Percentiles rank a stretch among this genome's conserved stretches.
Evolutionary conservation across 2,113 vertebrate genomes (phyloP).

Genomic region (Bombycilla garrulus): DNA sequence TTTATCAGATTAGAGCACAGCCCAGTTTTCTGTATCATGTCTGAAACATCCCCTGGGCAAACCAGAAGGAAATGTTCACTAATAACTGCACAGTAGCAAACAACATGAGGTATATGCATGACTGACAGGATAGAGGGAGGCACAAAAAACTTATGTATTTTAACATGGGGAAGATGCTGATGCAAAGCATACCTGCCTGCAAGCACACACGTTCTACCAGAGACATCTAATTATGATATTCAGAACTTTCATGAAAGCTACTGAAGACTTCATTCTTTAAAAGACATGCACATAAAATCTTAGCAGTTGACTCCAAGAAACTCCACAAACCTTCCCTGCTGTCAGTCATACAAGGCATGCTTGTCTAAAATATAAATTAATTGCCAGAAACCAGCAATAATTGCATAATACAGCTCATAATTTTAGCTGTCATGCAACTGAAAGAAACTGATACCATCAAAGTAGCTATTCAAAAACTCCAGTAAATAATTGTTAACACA

Average conservation of each 20-base stretch:
- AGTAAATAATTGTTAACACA: background rate
- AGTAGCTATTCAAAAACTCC: background rate
- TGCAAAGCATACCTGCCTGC: background rate
- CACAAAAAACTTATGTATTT: background rate
- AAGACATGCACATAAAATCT: background rate
- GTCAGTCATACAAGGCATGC: background rate
- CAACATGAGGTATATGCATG: accelerated
- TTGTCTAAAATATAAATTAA: background rate
- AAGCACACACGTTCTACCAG: background rate
- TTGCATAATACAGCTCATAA: background rate
- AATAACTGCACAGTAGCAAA: background rate
- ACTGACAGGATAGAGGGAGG: background rate
- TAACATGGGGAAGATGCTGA: background rate
- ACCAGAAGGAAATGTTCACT: background rate
- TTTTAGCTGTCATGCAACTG: background rate
- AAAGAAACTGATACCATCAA: background rate
- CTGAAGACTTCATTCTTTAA: background rate
- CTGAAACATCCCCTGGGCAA: background rate
- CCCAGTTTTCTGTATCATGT: background rate
- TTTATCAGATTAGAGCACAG: background rate
- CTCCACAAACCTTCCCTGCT: background rate
- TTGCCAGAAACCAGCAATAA: background rate
- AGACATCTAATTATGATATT: background rate
- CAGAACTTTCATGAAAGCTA: background rate
- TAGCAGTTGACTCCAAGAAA: background rate